These are phyloP conservation scores for Loripinus fragilis DNA, from an alignment of 2,888 invertebrate species.

Conservation along the genomic window DNA sequence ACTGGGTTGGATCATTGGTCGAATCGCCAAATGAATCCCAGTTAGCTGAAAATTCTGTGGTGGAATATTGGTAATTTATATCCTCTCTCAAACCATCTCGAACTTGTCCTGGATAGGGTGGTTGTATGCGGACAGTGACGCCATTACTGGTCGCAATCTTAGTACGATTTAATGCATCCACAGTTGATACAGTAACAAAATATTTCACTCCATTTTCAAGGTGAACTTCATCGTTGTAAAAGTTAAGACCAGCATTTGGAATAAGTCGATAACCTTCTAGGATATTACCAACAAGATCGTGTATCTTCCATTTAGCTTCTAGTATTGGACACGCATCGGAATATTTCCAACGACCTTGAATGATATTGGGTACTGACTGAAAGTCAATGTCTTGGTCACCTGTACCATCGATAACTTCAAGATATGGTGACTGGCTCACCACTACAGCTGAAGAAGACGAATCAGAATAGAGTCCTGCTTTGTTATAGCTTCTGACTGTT, in stretches of 20 bases:
- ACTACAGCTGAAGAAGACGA: slow-evolving; percentile 49
- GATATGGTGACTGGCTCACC: slow-evolving; percentile 51
- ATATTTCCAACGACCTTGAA: slow-evolving; percentile 63
- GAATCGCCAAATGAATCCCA: slow-evolving; percentile 67
- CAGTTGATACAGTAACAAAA: slow-evolving; percentile 46
- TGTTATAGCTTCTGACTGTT: slow-evolving; percentile 59
- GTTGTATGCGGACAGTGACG: slow-evolving; percentile 63
- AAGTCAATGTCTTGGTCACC: slow-evolving; percentile 46
- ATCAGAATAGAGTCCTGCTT: slow-evolving; percentile 53
- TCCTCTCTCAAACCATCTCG: slow-evolving; percentile 62
- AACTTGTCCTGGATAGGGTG: slow-evolving; percentile 63
- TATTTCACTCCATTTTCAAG: slow-evolving; percentile 64
- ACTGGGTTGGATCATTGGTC: slow-evolving; percentile 50
- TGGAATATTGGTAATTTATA: slow-evolving; percentile 57
- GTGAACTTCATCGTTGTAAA: slow-evolving; percentile 61
- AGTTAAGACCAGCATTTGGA: slow-evolving; percentile 22
- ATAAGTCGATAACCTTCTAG: slow-evolving; percentile 38
- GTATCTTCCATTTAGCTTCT: slow-evolving; percentile 55
- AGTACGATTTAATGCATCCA: slow-evolving; percentile 52
- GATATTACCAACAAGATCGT: slow-evolving; percentile 50
- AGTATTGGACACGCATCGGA: slow-evolving; percentile 62
- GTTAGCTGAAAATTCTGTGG: slow-evolving; percentile 59
- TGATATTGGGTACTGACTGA: slow-evolving; percentile 47
- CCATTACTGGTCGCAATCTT: slow-evolving; percentile 58
- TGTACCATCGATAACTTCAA: slow-evolving; percentile 52